Conservation (phyloP, 2,888 invertebrate genomes). For the Trilocha varians region DNA sequence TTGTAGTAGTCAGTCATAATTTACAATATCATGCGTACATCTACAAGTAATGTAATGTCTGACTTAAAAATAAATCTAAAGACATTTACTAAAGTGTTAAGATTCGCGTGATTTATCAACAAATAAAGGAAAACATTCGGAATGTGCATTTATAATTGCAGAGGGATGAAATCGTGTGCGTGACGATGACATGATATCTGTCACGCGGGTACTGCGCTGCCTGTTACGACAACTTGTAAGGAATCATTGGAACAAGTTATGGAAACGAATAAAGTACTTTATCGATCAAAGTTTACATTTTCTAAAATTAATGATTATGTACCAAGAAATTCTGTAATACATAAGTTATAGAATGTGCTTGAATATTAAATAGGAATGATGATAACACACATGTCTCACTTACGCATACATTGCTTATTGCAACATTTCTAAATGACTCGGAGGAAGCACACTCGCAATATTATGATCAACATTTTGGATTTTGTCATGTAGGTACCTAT, state of each 20-base stretch:
- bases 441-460: too few species aligned
- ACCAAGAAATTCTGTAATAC: too few species aligned
- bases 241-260: conserved; percentile 50
- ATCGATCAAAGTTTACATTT: too few species aligned
- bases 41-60: neutral
- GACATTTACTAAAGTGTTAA: conserved; percentile 13
- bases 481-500: too few species aligned
- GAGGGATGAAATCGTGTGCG: conserved; percentile 52
- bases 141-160: conserved; percentile 41
- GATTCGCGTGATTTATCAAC: conserved; percentile 36
- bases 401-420: too few species aligned
- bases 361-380: too few species aligned
- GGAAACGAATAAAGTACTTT: neutral
- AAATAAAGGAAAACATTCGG: conserved; percentile 31
- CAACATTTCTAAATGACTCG: too few species aligned
- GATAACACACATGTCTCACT: too few species aligned
- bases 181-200: conserved; percentile 63
- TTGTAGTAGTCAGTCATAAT: too few species aligned
- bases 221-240: conserved; percentile 58
- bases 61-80: neutral
- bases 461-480: too few species aligned
- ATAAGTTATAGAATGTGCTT: too few species aligned
- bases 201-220: conserved; percentile 62
- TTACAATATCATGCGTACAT: neutral
- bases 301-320: too few species aligned